Evolutionary conservation across 2,888 invertebrate species (phyloP), one percentile per base, ranked within the genome.

Genomic region (Eristalis tenax): DNA sequence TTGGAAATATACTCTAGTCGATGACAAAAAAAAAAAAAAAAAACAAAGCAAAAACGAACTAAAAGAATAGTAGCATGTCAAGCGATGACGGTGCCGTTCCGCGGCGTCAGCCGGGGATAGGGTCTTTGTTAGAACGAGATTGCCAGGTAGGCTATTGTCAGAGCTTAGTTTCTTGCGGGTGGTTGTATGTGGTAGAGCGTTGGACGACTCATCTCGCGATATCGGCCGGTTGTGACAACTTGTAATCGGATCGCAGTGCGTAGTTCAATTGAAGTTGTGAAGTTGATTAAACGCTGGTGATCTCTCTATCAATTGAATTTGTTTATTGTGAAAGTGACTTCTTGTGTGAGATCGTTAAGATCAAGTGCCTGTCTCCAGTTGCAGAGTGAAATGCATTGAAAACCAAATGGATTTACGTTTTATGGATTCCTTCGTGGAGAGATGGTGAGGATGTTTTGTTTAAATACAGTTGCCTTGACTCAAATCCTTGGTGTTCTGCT

Each of bases 361-460:
- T n/a, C 32, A 57, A 59, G 35, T 70, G 57, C 8, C 2, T 13
- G 3, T 26, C 28, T 63, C 28, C 6, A 32, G 10, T 18, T 22
- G 18, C 3, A 65, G 56, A 4, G 38, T 35, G 40, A 40, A 43
- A 61, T 71, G 71, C n/a, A 32, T 22, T 70, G 23, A 70, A 32
- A 18, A n/a, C 2, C 69, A 18, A 63, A 87, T 87, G 87, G 87
- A 87, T 76, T 76, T 87, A 73, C 75, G 87, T n/a, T 87, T 80
- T 32, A 83, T 83, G 87, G 87, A 87, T 71, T 57, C 71, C 57
- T 63, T 87, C 57, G 79, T 83, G 83, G 83, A 87, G 64, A 83
- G 83, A 73, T 87, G 87, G 87, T 87, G 59, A 43, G 28, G 28
- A 65, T 40, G 22, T 63, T 38, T 38, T 38, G 38, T 38, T 38